A percentile compares a stretch with the other conserved stretches of the same genome.
Evolutionary conservation across 2,797 vertebrate species (phyloP).

Genomic region (Gallinago nigripennis): DNA sequence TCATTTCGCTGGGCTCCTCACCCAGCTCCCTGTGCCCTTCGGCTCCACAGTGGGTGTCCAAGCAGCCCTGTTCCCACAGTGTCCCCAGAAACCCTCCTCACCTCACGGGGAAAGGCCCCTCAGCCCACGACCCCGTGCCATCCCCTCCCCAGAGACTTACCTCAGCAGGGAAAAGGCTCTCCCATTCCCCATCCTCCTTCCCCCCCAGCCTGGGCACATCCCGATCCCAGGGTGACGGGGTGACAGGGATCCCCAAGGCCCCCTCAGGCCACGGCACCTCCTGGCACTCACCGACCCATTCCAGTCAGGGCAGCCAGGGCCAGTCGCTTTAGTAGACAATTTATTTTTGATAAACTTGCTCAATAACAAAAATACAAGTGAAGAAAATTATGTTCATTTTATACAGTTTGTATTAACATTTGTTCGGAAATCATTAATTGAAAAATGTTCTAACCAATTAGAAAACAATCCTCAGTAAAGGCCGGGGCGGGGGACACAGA

Average conservation of each 20-base stretch:
- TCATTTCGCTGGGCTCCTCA: not conserved
- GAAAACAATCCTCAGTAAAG: constrained; percentile 75
- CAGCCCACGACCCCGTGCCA: not conserved
- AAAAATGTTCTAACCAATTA: constrained; percentile 80
- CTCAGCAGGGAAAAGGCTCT: not conserved
- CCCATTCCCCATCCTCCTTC: too few species aligned
- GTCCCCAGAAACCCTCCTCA: not conserved
- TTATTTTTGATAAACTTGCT: constrained; percentile 85
- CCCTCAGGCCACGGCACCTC: too few species aligned
- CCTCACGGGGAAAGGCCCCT: not conserved
- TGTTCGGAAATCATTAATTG: constrained; percentile 77
- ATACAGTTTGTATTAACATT: constrained; percentile 82
- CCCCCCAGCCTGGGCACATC: not conserved
- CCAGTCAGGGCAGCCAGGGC: not conserved
- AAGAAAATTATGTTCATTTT: constrained; percentile 84
- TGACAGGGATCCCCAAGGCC: too few species aligned
- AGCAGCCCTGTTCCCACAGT: too few species aligned
- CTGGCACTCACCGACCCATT: not conserved
- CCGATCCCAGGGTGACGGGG: too few species aligned
- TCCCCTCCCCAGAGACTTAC: not conserved
- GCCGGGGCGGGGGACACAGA: constrained; percentile 17
- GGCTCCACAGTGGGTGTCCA: not conserved
- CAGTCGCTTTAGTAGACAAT: constrained; percentile 79
- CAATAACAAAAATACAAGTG: constrained; percentile 85
- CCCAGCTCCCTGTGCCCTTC: not conserved